Base-by-base conservation (phyloP, 2,888 invertebrate genomes). In the Yponomeuta cagnagella region DNA sequence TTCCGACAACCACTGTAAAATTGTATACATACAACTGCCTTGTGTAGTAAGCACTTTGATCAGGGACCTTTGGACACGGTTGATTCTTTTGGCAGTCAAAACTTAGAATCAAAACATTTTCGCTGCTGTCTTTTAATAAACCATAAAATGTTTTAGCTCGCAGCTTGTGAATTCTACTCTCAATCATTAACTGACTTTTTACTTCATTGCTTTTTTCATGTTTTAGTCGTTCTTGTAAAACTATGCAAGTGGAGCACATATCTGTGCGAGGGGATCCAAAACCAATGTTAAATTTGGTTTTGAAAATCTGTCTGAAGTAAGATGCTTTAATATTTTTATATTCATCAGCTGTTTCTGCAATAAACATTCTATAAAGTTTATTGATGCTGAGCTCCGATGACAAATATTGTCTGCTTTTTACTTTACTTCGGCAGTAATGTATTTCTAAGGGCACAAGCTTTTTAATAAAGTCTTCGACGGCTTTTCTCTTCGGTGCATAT, bases 401-500 rank as follows among this genome's bases (percentile, higher is more conserved):
- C 67, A 76, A 66, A 71, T 75, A 76, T 70, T 74, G 73, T 72
- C 76, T 73, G 30, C 66, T 66, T 73, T 73, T 73, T 68, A 73
- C 71, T 70, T 69, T 70, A 66, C 71, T 68, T 72, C 73, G 63
- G 68, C 73, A 76, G 70, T 76, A 76, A 70, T 76, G 74, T 63
- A 74, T 72, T 71, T 76, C 76, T 48, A 74, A 69, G 63, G 72
- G 73, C 70, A 69, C 65, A 69, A 75, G 72, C 63, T 48, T 71
- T 70, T 76, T 73, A 71, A 75, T 74, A 64, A 75, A 74, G 65
- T 72, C 70, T 74, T 75, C 71, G 65, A 74, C 72, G 10, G 73
- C 71, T 69, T 72, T 70, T 73, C 68, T 74, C 70, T 72, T 73
- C 69, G 70, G 52, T 63, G 68, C 71, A 74, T 73, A 74, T 72